Conservation (phyloP, 2,113 vertebrate species). For the Gasterosteus nipponicus region DNA sequence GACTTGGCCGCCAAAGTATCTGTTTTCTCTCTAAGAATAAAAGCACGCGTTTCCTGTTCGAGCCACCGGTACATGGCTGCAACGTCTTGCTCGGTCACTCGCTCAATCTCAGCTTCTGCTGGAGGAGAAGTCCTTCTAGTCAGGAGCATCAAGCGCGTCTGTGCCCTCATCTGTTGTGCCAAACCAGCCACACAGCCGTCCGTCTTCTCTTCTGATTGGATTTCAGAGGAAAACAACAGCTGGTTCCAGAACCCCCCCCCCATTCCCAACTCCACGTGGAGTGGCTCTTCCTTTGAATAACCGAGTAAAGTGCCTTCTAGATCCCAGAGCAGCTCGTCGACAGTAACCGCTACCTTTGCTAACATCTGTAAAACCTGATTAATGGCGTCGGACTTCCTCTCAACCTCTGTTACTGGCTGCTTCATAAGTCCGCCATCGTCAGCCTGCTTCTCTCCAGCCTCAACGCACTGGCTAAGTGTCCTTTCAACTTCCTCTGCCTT, state of each 20-base stretch:
- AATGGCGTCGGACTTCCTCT: conserved; percentile 74
- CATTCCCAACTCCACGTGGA: conserved; percentile 61
- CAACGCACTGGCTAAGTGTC: conserved; percentile 36
- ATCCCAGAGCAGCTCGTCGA: conserved; percentile 59
- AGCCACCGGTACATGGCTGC: conserved; percentile 58
- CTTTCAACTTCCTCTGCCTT: conserved; percentile 35
- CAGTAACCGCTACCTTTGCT: conserved; percentile 61
- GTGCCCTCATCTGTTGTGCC: conserved; percentile 65
- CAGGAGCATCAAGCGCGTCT: conserved; percentile 69
- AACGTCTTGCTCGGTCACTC: conserved; percentile 30
- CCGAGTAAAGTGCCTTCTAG: conserved; percentile 70
- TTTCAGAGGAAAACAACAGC: conserved; percentile 57
- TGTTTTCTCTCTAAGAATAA: conserved; percentile 67
- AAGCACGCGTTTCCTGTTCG: conserved; percentile 60
- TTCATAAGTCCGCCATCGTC: conserved; percentile 59
- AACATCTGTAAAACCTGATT: conserved; percentile 75
- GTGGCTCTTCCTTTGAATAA: conserved; percentile 46
- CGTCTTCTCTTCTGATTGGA: conserved; percentile 33
- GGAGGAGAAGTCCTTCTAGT: conserved; percentile 44
- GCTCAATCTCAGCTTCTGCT: conserved; percentile 33
- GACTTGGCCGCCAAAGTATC: conserved; percentile 68
- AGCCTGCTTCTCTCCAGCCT: conserved; percentile 54
- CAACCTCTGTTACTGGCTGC: conserved; percentile 76
- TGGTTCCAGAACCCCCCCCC: conserved; percentile 79
- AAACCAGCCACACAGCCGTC: conserved; percentile 45